phyloP scores from a whole-genome alignment of 2,888 invertebrate genomes.

The Lumbricus terrestris region DNA sequence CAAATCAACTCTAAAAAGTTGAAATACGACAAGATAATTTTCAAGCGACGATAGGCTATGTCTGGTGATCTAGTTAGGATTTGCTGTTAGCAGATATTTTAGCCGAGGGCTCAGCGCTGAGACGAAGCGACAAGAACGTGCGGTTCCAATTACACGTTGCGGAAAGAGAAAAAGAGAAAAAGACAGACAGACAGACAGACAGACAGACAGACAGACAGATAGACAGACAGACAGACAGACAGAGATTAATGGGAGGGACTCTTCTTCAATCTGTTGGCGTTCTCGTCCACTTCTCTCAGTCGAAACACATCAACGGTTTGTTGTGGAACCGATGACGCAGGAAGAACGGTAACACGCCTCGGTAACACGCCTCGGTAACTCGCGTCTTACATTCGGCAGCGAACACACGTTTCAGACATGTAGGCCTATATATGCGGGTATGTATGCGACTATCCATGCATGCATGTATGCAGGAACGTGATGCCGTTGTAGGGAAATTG shows the following conservation, averaged over 20 bases:
- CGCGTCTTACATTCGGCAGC: not conserved
- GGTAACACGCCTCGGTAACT: no score
- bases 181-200: no score
- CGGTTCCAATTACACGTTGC: not conserved
- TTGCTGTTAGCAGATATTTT: not conserved
- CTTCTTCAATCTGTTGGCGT: not conserved
- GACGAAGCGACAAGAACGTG: not conserved
- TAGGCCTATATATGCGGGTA: not conserved
- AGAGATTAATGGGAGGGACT: not conserved
- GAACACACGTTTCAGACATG: not conserved
- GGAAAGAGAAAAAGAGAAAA: not conserved
- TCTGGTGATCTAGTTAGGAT: not conserved
- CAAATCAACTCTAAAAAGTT: no score
- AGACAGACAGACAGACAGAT: no score
- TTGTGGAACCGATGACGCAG: not conserved
- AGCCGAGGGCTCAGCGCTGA: not conserved
- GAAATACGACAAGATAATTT: no score
- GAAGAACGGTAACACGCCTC: not conserved
- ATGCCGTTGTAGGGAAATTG: no score
- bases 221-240: no score
- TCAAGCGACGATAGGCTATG: no score
- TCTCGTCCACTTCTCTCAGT: not conserved
- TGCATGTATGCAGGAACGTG: conserved; percentile 18
- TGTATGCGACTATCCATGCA: not conserved
- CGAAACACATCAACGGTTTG: not conserved